A percentile compares a stretch with the other conserved stretches of the same genome.
These are phyloP conservation scores for Pseudopipra pipra DNA, from an alignment of 2,113 vertebrate species.

Conservation along the genomic window DNA sequence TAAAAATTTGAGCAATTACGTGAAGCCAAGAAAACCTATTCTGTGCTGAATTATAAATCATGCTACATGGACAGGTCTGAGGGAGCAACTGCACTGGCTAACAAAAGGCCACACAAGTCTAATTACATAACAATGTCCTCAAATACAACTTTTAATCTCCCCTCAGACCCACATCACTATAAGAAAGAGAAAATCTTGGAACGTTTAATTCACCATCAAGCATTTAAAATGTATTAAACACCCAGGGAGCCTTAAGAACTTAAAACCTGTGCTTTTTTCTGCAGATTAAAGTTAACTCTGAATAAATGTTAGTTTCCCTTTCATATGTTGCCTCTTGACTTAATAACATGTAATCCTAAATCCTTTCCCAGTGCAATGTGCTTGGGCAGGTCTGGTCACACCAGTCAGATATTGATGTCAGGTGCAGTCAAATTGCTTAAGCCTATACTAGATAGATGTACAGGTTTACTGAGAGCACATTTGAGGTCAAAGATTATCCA, in stretches of 20 bases:
- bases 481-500: neutral
- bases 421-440: neutral
- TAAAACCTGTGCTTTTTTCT: neutral
- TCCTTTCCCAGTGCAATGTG: neutral
- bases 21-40: slow-evolving; percentile 14
- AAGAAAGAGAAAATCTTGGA: neutral
- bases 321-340: neutral
- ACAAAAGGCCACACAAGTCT: slow-evolving; percentile 1
- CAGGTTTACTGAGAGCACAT: neutral
- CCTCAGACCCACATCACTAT: neutral
- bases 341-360: neutral
- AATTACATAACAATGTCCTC: neutral
- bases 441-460: too few relatives aligned
- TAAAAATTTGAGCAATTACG: slow-evolving; percentile 23
- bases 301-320: neutral
- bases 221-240: neutral
- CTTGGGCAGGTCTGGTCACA: neutral
- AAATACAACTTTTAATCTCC: neutral
- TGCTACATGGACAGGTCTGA: neutral
- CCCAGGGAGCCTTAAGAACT: neutral
- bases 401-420: neutral
- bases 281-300: neutral
- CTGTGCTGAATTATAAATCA: slow-evolving; percentile 27
- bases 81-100: neutral
- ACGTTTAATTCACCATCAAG: slow-evolving; percentile 6